A percentile compares a stretch with the other conserved stretches of the same genome.
phyloP scores from a whole-genome alignment of 2,888 invertebrate species.

The Ramazzottius varieornatus region DNA sequence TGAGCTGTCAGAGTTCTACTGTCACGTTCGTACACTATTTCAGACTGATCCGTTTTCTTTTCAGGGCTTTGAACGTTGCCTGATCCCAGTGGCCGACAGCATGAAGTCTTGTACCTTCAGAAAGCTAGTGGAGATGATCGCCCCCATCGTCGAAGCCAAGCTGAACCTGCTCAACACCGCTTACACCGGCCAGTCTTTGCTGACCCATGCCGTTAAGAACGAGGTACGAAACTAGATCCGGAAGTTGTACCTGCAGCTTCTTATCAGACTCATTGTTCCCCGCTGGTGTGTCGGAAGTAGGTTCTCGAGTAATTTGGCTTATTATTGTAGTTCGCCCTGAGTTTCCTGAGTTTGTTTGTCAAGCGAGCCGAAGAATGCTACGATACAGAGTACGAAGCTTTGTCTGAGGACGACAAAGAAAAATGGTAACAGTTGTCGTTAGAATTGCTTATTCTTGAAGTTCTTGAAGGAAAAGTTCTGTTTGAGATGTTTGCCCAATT shows the following conservation, averaged over 20 bases:
- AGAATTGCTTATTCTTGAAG: background rate
- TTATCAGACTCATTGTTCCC: background rate
- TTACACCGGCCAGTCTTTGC: background rate
- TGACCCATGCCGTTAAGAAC: background rate
- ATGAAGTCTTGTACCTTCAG: background rate
- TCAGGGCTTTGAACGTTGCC: background rate
- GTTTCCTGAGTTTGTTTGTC: background rate
- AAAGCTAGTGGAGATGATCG: background rate
- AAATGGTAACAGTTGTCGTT: no score
- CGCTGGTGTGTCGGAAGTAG: no score
- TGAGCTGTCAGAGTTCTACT: no score
- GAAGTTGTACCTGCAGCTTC: background rate
- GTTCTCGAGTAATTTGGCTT: no score
- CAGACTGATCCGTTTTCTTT: background rate
- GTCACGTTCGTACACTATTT: no score
- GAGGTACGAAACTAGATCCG: background rate
- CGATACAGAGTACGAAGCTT: background rate
- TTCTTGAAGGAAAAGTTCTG: background rate
- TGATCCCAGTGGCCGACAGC: background rate
- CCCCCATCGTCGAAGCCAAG: background rate
- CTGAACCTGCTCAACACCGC: background rate
- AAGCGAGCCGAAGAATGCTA: background rate
- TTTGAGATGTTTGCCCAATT: background rate
- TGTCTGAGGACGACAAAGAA: background rate
- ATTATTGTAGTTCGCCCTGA: background rate